Evolutionary conservation across 2,797 vertebrate genomes (phyloP), one percentile per base, ranked within the genome.

Genomic region (Phataginus tetradactyla): DNA sequence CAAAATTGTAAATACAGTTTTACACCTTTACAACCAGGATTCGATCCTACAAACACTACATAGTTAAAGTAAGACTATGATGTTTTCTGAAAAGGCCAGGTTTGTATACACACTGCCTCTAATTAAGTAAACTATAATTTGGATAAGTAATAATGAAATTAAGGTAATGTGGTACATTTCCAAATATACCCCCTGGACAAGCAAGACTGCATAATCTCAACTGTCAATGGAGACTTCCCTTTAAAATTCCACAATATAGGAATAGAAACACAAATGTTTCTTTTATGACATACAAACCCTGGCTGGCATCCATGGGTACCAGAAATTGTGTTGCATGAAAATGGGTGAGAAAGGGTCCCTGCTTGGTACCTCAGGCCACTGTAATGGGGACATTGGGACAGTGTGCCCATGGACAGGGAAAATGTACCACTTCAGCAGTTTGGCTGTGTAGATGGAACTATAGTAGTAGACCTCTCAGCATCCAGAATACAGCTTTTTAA

Each of bases 381-480:
- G 1, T 0, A 7, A 9, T 7, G 20, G 1, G 14, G 55, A 23
- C 27, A 9, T 25, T 8, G 51, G 51, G 51, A 42, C 2, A 25
- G 45, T 3, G 10, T 8, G 45, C 25, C 15, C 25, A 5, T 0
- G 4, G 69, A 34, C 32, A 23, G 63, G 42, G 81, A 34, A 27
- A 55, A 17, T 39, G 68, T 5, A 3, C 2, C 4, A 11, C 2
- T 3, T 23, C 20, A 51, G 55, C 14, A 8, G n/a, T 66, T 6
- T 3, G 32, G 49, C 5, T 23, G 55, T 0, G 4, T 14, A 29
- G 8, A 42, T 4, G 27, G 2, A 45, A 25, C 7, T 0, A 3
- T 13, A 1, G 10, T 0, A 59, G 51, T 1, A 42, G 39, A 10
- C 6, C 34, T 15, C 51, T 37, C 57, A 3, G 18, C 37, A 15